phyloP scores from a whole-genome alignment of 2,888 invertebrate species.

The Tipula vernalis region DNA sequence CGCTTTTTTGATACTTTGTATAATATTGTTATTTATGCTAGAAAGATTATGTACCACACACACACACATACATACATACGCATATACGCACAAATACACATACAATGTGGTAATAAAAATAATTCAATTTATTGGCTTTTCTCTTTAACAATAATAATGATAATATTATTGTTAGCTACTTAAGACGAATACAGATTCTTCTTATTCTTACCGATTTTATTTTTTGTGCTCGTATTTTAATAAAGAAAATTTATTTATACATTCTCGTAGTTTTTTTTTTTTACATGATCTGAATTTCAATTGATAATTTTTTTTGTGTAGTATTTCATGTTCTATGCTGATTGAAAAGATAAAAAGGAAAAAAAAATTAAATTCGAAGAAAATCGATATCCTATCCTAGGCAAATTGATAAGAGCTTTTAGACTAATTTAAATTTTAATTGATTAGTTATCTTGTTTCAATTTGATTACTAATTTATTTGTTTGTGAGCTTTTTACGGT shows the following conservation, averaged over 20 bases:
- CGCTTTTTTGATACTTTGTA: not conserved
- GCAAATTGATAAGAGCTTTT: slow-evolving; percentile 4
- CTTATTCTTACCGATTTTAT: not conserved
- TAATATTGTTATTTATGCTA: not conserved
- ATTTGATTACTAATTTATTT: not conserved
- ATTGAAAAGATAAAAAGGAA: not conserved
- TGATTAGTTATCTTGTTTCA: not conserved
- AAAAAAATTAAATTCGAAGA: not conserved
- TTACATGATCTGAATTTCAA: not conserved
- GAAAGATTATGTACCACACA: not conserved
- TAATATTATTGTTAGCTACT: not conserved
- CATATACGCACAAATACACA: not conserved
- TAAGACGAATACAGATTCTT: not conserved
- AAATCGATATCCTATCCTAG: not conserved
- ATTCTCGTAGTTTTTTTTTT: not conserved
- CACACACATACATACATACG: not conserved
- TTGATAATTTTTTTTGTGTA: not conserved
- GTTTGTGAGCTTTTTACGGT: not conserved
- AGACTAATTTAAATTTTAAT: not conserved
- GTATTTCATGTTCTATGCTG: not conserved
- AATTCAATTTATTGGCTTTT: not conserved
- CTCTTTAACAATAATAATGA: not conserved
- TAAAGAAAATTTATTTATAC: slow-evolving; percentile 4
- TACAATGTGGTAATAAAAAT: not conserved
- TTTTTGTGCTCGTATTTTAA: not conserved